Evolutionary conservation across 2,888 invertebrate genomes (phyloP).

Genomic region (Eudasyphora cyanicolor): DNA sequence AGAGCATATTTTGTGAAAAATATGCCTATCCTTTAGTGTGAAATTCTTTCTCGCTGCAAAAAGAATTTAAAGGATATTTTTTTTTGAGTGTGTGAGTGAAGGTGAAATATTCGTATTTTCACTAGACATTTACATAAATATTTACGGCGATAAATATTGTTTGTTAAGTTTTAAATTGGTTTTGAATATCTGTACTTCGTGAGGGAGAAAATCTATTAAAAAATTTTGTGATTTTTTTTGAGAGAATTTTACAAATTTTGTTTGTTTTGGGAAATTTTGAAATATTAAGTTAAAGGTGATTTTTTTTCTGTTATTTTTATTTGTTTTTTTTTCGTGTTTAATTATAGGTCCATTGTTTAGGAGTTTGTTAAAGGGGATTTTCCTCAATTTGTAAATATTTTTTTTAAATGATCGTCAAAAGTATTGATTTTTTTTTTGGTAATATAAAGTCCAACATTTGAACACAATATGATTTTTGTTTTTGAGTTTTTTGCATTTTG

Average conservation of each 20-base stretch:
- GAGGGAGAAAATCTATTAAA: neutral
- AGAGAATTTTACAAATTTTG: neutral
- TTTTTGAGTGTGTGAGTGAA: neutral
- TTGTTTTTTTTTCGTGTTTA: slow-evolving; percentile 1
- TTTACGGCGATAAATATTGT: neutral
- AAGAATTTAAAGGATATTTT: slow-evolving; percentile 52
- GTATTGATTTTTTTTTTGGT: slow-evolving; percentile 8
- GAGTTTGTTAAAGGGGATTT: slow-evolving; percentile 30
- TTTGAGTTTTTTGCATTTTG: neutral
- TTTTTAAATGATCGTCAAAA: slow-evolving; percentile 43
- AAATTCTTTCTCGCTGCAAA: slow-evolving; percentile 34
- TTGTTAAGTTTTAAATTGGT: neutral
- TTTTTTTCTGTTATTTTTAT: neutral
- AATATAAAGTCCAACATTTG: slow-evolving; percentile 54
- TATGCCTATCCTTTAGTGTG: slow-evolving; percentile 35
- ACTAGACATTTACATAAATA: too few species aligned
- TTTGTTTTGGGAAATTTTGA: neutral
- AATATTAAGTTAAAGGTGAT: neutral
- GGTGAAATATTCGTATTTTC: neutral
- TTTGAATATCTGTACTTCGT: neutral
- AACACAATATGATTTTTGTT: slow-evolving; percentile 57
- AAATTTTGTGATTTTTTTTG: neutral
- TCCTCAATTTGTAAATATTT: neutral
- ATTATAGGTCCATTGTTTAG: too few species aligned
- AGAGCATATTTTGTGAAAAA: too few species aligned